These are phyloP conservation scores for Daboia siamensis DNA, from an alignment of 2,113 vertebrate species.

Conservation along the genomic window DNA sequence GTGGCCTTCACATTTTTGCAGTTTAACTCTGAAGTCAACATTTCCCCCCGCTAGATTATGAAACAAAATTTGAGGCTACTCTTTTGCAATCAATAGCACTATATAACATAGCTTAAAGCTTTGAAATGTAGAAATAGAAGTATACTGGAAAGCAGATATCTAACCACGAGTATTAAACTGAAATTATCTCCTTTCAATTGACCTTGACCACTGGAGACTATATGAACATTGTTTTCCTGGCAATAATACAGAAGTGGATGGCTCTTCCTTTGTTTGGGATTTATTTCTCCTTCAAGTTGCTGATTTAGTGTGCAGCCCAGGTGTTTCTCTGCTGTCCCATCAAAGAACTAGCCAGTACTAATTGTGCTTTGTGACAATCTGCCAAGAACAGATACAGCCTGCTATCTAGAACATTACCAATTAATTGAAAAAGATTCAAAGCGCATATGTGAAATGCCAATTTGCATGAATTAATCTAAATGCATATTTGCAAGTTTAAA, in stretches of 20 bases:
- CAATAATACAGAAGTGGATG: neutral
- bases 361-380: neutral
- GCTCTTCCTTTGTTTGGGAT: neutral
- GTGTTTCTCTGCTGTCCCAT: neutral
- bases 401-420: neutral
- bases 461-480: neutral
- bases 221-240: neutral
- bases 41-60: neutral
- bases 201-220: neutral
- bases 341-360: neutral
- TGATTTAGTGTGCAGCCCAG: neutral
- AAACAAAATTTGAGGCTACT: neutral
- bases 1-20: neutral
- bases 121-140: neutral
- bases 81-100: fast-evolving
- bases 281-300: neutral
- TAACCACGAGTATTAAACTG: neutral
- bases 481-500: neutral
- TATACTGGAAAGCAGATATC: neutral
- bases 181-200: neutral
- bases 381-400: neutral
- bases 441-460: neutral
- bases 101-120: neutral
- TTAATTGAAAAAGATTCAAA: neutral
- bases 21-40: neutral